phyloP scores from a whole-genome alignment of 2,113 vertebrate species.

The Macrotis lagotis region DNA sequence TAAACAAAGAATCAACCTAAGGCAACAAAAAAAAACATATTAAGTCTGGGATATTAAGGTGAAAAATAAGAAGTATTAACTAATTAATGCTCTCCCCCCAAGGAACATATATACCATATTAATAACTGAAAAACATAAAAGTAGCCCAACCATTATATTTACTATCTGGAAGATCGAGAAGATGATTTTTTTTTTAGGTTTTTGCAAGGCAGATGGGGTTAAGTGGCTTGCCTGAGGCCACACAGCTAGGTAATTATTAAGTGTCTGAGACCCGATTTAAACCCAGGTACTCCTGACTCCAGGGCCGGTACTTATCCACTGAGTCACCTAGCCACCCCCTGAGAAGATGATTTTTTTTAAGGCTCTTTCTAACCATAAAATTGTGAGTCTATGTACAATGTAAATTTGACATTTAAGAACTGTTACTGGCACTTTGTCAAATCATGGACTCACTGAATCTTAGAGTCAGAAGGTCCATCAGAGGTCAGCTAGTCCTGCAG shows the following conservation, averaged over 20 bases:
- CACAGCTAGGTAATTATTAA: no score
- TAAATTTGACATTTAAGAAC: background rate
- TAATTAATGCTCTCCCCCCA: background rate
- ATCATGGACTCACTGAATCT: background rate
- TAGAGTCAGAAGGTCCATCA: background rate
- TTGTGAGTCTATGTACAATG: background rate
- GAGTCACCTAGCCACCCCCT: no score
- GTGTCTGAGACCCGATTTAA: no score
- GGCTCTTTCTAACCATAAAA: background rate
- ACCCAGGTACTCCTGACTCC: no score
- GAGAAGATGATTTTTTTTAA: background rate
- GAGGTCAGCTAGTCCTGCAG: background rate
- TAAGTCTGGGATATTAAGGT: background rate
- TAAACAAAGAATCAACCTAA: background rate
- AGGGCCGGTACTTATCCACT: no score
- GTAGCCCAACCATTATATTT: background rate
- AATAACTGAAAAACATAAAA: background rate
- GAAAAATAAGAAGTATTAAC: background rate
- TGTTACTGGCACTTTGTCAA: background rate
- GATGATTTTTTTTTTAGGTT: no score
- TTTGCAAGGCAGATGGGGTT: no score
- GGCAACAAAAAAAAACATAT: background rate
- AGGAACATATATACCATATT: background rate
- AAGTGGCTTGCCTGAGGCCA: no score
- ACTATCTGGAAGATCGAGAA: background rate